Conservation (phyloP, 2,888 invertebrate genomes). For the Tipula vernalis region DNA sequence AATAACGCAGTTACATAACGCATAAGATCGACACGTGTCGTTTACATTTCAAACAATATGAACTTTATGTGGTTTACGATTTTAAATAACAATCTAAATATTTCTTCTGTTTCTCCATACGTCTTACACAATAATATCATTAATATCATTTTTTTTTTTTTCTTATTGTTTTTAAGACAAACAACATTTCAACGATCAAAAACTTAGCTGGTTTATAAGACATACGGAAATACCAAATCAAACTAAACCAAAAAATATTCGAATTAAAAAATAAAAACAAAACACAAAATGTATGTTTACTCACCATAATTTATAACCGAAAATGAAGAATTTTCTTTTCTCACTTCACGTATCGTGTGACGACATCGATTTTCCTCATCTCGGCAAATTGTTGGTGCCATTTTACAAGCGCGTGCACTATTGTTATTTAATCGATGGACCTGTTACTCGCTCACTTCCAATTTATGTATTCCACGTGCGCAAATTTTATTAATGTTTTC, state of each 20-base stretch:
- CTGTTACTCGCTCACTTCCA: neutral
- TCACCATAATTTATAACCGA: constrained; percentile 24
- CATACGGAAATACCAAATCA: neutral
- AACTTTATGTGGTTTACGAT: neutral
- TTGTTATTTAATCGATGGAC: neutral
- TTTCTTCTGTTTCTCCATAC: neutral
- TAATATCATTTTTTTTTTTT: no score
- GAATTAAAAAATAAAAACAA: neutral
- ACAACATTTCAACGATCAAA: neutral
- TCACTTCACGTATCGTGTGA: constrained; percentile 18
- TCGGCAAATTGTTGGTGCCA: constrained; percentile 33
- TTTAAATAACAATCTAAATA: neutral
- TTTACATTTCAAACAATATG: neutral
- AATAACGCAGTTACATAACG: neutral
- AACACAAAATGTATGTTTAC: constrained; percentile 12
- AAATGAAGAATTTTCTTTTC: constrained; percentile 18
- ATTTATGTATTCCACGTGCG: neutral
- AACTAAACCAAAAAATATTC: neutral
- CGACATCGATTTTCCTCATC: constrained; percentile 27
- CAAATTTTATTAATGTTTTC: neutral
- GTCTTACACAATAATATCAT: neutral
- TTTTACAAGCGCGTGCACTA: constrained; percentile 14
- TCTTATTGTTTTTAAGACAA: neutral
- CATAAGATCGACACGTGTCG: neutral
- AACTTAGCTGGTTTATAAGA: neutral